Evolutionary conservation across 2,113 vertebrate species (phyloP).

Genomic region (Rhegmatorhina hoffmannsi): DNA sequence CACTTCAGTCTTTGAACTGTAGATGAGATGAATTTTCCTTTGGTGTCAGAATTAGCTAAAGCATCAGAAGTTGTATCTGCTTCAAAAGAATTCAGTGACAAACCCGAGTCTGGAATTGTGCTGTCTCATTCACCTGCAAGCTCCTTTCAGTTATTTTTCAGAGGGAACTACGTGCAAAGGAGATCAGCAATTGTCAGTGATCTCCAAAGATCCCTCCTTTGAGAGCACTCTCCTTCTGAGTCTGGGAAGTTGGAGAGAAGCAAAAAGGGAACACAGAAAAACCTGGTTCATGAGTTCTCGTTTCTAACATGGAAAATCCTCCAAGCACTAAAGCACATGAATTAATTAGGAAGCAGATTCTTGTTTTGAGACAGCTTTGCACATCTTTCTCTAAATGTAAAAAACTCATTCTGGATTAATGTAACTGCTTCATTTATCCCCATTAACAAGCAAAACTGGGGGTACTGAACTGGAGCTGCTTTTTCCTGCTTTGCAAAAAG

Average conservation of each 20-base stretch:
- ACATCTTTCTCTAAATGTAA: neutral
- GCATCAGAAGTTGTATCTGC: neutral
- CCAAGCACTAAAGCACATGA: neutral
- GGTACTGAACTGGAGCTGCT: neutral
- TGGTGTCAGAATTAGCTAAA: conserved; percentile 32
- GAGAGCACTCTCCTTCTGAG: neutral
- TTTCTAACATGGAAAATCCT: neutral
- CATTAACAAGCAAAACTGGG: neutral
- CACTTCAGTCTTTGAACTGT: conserved; percentile 25
- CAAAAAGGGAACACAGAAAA: neutral
- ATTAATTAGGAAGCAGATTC: neutral
- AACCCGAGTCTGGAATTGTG: neutral
- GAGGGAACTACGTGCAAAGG: neutral
- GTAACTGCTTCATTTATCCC: neutral
- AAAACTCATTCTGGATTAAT: neutral
- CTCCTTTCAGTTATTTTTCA: neutral
- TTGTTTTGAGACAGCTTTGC: neutral
- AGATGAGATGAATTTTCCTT: neutral
- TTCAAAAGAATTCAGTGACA: conserved; percentile 29
- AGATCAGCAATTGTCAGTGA: neutral
- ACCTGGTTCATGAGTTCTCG: neutral
- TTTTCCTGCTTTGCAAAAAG: neutral
- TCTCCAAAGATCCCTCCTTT: neutral
- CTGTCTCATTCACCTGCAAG: neutral
- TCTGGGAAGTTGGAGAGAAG: neutral